Percentiles rank a stretch among this genome's conserved stretches.
phyloP scores from a whole-genome alignment of 1,140 invertebrate genomes.

The Pemphigus obesinymphae region DNA sequence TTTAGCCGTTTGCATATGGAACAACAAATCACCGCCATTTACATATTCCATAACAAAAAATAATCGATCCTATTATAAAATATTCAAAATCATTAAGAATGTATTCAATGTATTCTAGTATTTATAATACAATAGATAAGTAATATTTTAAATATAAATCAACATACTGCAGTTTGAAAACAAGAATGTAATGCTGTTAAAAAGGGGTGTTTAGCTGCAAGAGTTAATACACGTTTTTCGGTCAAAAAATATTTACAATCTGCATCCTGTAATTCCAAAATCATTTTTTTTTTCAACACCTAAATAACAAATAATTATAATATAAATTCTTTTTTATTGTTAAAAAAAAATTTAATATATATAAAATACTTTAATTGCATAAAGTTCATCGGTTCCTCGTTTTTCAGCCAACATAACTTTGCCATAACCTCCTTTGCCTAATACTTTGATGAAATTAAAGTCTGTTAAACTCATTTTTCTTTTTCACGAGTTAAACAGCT shows the following conservation, averaged over 20 bases:
- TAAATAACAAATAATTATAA: slow-evolving; percentile 44
- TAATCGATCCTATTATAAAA: slow-evolving; percentile 68
- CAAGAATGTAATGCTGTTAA: slow-evolving; percentile 95
- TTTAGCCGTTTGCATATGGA: slow-evolving; percentile 96
- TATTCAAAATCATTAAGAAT: too few relatives aligned
- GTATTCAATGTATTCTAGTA: neutral
- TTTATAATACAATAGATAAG: neutral
- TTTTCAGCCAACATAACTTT: slow-evolving; percentile 98
- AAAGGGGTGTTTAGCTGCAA: slow-evolving; percentile 96
- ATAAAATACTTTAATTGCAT: slow-evolving; percentile 77
- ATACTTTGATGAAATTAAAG: slow-evolving; percentile 94
- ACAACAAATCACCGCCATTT: slow-evolving; percentile 99
- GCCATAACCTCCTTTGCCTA: slow-evolving; percentile 98
- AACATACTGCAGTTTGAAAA: slow-evolving; percentile 83
- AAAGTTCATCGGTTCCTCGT: slow-evolving; percentile 90
- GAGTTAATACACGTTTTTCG: slow-evolving; percentile 91
- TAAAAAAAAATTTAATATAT: neutral
- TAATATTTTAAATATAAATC: neutral
- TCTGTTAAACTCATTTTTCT: slow-evolving; percentile 74
- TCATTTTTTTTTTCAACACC: slow-evolving; percentile 97
- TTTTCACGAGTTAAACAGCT: slow-evolving; percentile 48
- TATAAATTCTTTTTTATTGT: too few relatives aligned
- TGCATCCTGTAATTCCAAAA: slow-evolving; percentile 98
- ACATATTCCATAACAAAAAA: slow-evolving; percentile 99
- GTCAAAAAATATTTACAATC: slow-evolving; percentile 99